Percentiles rank a stretch among this genome's conserved stretches.
These are phyloP conservation scores for Rhagoletis zephyria DNA, from an alignment of 1,140 invertebrate species.

Conservation along the genomic window DNA sequence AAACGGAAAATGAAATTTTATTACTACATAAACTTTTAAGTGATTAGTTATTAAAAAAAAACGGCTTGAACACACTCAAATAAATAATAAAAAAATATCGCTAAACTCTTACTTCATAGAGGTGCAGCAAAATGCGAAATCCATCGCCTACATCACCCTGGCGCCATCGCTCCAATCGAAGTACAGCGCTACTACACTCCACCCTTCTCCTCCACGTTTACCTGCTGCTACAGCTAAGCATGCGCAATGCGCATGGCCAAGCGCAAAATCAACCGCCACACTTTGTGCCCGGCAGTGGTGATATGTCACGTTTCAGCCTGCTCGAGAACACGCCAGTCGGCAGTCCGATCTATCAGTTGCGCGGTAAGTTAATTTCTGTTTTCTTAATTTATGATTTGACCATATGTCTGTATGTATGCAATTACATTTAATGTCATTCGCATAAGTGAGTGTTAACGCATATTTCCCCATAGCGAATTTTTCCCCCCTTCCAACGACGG, in stretches of 20 bases:
- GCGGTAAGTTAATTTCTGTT: conserved; percentile 74
- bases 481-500: neutral
- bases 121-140: conserved; percentile 34
- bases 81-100: neutral
- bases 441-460: conserved; percentile 17
- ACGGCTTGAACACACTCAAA: neutral
- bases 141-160: conserved; percentile 32
- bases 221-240: neutral
- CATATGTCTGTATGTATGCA: neutral
- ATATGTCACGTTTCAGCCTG: conserved; percentile 84
- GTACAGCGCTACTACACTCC: neutral
- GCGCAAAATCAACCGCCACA: conserved; percentile 81
- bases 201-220: neutral
- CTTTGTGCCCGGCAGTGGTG: conserved; percentile 82
- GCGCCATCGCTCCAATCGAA: neutral
- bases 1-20: neutral
- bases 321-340: conserved; percentile 84
- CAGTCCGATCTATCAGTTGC: conserved; percentile 82
- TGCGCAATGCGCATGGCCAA: conserved; percentile 59
- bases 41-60: neutral
- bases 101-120: neutral
- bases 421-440: conserved; percentile 17
- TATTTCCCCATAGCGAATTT: neutral
- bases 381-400: conserved; percentile 38
- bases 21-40: too few relatives aligned